Evolutionary conservation across 2,113 vertebrate species (phyloP).

Genomic region (Clinocottus analis): DNA sequence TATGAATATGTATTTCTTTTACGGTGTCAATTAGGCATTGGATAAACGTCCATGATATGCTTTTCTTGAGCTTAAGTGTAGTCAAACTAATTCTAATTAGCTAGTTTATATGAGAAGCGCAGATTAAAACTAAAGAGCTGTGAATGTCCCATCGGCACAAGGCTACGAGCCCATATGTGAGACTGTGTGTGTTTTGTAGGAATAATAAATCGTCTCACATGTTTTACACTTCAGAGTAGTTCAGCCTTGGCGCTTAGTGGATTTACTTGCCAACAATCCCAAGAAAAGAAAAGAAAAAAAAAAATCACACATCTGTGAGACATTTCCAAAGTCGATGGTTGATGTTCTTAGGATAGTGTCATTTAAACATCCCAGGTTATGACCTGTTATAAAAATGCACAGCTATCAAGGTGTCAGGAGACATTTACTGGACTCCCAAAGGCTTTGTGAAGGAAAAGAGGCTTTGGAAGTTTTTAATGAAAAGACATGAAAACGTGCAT

Average conservation of each 20-base stretch:
- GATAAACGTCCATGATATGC: slow-evolving; percentile 76
- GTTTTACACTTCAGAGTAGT: slow-evolving; percentile 71
- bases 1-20: slow-evolving; percentile 78
- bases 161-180: slow-evolving; percentile 53
- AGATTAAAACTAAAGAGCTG: slow-evolving; percentile 65
- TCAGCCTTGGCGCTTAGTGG: slow-evolving; percentile 62
- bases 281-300: slow-evolving; percentile 2
- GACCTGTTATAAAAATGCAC: slow-evolving; percentile 65
- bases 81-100: slow-evolving; percentile 78
- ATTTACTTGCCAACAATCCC: slow-evolving; percentile 64
- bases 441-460: slow-evolving; percentile 71
- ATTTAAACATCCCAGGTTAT: slow-evolving; percentile 78
- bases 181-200: slow-evolving; percentile 56
- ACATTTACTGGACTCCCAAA: slow-evolving; percentile 68
- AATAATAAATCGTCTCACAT: slow-evolving; percentile 77
- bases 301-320: slow-evolving; percentile 76
- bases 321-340: slow-evolving; percentile 75
- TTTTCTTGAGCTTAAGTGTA: slow-evolving; percentile 69
- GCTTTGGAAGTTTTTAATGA: slow-evolving; percentile 73
- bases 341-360: slow-evolving; percentile 74
- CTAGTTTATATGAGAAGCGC: slow-evolving; percentile 70
- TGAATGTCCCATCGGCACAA: slow-evolving; percentile 59
- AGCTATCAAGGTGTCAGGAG: slow-evolving; percentile 73
- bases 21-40: slow-evolving; percentile 74
- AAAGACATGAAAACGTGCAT: slow-evolving; percentile 71